These are phyloP conservation scores for Physeter macrocephalus DNA, from an alignment of 2,113 vertebrate genomes.

Conservation along the genomic window DNA sequence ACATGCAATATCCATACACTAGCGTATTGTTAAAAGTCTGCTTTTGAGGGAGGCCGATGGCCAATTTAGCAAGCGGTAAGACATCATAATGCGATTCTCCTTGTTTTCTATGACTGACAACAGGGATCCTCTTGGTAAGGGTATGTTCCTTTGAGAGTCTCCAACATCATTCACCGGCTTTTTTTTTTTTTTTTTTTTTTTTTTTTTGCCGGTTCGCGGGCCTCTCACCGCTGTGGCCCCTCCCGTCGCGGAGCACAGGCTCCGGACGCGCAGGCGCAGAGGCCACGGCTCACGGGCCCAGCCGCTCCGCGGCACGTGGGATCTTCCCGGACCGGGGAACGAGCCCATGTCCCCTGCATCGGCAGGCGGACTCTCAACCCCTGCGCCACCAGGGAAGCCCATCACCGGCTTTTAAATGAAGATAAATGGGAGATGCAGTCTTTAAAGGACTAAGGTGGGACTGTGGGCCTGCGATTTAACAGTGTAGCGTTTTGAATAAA, in stretches of 20 bases:
- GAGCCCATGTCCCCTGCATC: too few species aligned
- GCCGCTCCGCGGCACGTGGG: too few species aligned
- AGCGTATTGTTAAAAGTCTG: background rate
- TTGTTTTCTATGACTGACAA: background rate
- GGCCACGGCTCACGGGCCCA: too few species aligned
- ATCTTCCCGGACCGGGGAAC: too few species aligned
- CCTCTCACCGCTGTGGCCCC: too few species aligned
- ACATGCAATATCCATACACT: rapidly evolving
- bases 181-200: too few species aligned
- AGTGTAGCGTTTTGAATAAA: too few species aligned
- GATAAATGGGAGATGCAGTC: background rate
- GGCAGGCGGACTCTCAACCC: too few species aligned
- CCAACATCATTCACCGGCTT: background rate
- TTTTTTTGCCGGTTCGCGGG: too few species aligned
- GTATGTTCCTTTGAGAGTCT: background rate
- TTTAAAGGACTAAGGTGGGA: background rate
- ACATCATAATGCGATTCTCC: background rate
- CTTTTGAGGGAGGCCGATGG: background rate
- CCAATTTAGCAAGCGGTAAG: background rate
- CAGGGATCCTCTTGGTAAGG: background rate
- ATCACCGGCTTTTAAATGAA: background rate
- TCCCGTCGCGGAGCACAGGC: too few species aligned
- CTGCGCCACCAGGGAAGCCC: too few species aligned
- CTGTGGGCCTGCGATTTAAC: background rate
- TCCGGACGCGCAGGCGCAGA: too few species aligned